phyloP scores from a whole-genome alignment of 2,113 vertebrate species.

The Sprattus sprattus region DNA sequence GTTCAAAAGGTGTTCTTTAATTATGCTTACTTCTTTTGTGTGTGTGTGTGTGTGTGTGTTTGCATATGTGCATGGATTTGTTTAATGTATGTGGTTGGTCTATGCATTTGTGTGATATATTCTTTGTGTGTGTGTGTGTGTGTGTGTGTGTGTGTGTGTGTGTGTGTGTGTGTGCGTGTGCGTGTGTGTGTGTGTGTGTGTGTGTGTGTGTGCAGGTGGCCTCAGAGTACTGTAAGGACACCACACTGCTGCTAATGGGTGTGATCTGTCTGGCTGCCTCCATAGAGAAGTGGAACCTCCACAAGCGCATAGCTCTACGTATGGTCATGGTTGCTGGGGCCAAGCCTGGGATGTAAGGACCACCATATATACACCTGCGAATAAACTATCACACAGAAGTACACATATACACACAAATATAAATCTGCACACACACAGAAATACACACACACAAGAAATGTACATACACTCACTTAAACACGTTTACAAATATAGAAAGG shows the following conservation, averaged over 20 bases:
- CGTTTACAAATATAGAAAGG: background rate
- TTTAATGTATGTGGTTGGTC: background rate
- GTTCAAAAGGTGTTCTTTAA: background rate
- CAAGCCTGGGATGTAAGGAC: constrained; percentile 94
- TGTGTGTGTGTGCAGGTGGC: constrained; percentile 79
- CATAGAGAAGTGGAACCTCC: constrained; percentile 97
- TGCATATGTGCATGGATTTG: background rate
- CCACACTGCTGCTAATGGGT: constrained; percentile 91
- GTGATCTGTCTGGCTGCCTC: constrained; percentile 96
- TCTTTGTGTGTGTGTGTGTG: background rate
- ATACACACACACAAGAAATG: background rate
- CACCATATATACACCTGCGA: background rate
- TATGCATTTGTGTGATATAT: background rate
- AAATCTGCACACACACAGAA: background rate
- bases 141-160: background rate
- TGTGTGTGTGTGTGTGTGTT: too few species aligned
- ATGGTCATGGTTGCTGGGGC: constrained; percentile 97
- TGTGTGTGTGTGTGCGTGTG: constrained; percentile 6
- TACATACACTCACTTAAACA: too few species aligned
- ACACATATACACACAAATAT: background rate
- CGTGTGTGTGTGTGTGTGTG: constrained; percentile 19
- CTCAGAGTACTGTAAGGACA: constrained; percentile 95
- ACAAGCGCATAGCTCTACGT: constrained; percentile 91
- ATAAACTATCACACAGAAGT: background rate
- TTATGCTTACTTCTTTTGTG: background rate